Base-by-base conservation (phyloP, 2,888 invertebrate species). In the Papilio elwesi region DNA sequence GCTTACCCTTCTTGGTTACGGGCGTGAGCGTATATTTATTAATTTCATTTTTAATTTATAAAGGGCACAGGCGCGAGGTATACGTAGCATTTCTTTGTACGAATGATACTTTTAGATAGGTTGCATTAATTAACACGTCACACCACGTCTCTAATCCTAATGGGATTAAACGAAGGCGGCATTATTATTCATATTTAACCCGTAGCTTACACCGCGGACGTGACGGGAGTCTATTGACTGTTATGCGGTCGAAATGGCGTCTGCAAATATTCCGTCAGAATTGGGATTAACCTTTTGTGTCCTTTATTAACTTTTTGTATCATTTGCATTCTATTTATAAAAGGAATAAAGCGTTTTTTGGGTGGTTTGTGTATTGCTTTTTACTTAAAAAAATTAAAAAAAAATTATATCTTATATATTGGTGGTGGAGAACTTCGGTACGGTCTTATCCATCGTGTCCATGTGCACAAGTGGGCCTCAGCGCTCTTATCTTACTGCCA, bases 161-260 rank as follows among this genome's bases (percentile, higher is more conserved):
- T 74, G n/a, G 38, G 52, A 13, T 38, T 73, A 69, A 70, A 75
- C 73, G 70, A 68, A 70, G 76, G 72, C 70, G 72, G 57, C 53
- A 68, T 62, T 43, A 62, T 62, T 62, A 62, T 62, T 62, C 43
- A 62, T 62, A 62, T 62, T 62, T 62, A 9, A 43, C 59, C 43
- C 59, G 5, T 38, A 15, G 59, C 59, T 62, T 62, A 62, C 59
- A 15, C 38, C 59, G 43, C 43, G 15, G 43, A 43, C 59, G 59
- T 62, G 59, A 62, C 59, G 59, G 59, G 43, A 8, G n/a, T 62
- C 59, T 43, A 62, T 62, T 62, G 59, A 62, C 59, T 62, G n/a
- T 62, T 62, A 38, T 43, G n/a, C 59, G 59, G 43, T 10, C 43
- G 43, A 62, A 62, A 62, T 62, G 43, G n/a, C 38, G 38, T 59